These are phyloP conservation scores for Glaucomys volans DNA, from an alignment of 2,113 vertebrate genomes.

Conservation along the genomic window DNA sequence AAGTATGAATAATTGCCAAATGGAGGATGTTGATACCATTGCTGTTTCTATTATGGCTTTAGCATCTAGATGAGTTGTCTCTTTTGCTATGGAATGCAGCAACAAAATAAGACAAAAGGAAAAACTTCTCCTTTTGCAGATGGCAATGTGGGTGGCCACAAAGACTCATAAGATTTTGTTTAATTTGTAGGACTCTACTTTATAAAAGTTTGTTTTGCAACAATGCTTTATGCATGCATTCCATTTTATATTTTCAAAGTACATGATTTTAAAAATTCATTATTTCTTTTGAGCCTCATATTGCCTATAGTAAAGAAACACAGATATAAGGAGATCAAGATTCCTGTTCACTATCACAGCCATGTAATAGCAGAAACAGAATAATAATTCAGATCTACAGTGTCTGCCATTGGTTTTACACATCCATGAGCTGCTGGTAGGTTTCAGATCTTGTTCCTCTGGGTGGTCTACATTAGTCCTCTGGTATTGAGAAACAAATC, in stretches of 20 bases:
- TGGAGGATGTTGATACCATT: neutral
- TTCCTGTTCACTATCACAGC: neutral
- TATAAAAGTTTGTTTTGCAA: conserved; percentile 57
- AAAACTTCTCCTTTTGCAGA: conserved; percentile 52
- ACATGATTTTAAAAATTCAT: neutral
- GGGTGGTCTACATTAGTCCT: neutral
- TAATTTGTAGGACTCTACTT: conserved; percentile 53
- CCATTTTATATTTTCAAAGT: conserved; percentile 43
- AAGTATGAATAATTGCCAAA: neutral
- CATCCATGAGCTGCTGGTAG: neutral
- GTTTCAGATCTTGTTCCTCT: conserved; percentile 32
- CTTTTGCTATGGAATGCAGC: conserved; percentile 59
- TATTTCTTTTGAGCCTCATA: neutral
- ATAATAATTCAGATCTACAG: neutral
- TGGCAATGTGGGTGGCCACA: conserved; percentile 73
- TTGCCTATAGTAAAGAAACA: conserved; percentile 19
- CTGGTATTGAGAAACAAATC: conserved; percentile 33
- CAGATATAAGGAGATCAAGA: neutral
- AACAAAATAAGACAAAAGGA: conserved; percentile 57
- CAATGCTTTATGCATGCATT: conserved; percentile 38
- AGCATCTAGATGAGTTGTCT: conserved; percentile 21
- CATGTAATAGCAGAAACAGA: neutral
- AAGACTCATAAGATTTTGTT: conserved; percentile 66
- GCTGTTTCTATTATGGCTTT: neutral
- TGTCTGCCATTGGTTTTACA: neutral